A percentile compares a stretch with the other conserved stretches of the same genome.
These are phyloP conservation scores for Anoplius nigerrimus DNA, from an alignment of 2,888 invertebrate species.

Conservation along the genomic window DNA sequence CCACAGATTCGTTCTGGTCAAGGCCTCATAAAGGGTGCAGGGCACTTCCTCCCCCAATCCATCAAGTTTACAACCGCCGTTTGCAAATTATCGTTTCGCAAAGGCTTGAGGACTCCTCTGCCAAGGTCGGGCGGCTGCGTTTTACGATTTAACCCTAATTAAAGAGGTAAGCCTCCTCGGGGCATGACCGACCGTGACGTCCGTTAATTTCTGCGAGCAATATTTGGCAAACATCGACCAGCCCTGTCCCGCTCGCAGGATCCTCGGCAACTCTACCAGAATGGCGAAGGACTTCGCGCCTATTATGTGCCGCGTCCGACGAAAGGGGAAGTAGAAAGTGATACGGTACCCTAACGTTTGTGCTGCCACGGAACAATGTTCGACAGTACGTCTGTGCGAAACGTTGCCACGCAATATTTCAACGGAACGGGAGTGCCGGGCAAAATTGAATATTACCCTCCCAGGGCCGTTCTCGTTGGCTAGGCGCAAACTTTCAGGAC, in stretches of 20 bases:
- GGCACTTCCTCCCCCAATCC: slow-evolving; percentile 48
- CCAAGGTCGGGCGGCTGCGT: slow-evolving; percentile 57
- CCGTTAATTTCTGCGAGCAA: slow-evolving; percentile 47
- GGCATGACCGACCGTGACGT: slow-evolving; percentile 40
- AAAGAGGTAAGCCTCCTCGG: slow-evolving; percentile 64
- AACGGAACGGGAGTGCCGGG: neutral
- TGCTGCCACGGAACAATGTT: no score
- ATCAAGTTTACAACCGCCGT: slow-evolving; percentile 67
- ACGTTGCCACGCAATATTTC: no score
- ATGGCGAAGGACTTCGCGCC: neutral
- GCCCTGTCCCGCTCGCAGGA: neutral
- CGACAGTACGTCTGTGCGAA: no score
- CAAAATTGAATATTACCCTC: neutral
- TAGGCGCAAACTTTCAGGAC: neutral
- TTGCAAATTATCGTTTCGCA: slow-evolving; percentile 67
- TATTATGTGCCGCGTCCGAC: neutral
- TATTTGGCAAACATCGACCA: slow-evolving; percentile 42
- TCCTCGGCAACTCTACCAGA: neutral
- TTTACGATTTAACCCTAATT: slow-evolving; percentile 73
- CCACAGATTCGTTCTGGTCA: slow-evolving; percentile 23
- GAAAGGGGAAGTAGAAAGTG: slow-evolving; percentile 5
- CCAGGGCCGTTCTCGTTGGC: neutral
- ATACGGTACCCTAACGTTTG: neutral
- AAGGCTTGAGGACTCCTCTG: slow-evolving; percentile 62
- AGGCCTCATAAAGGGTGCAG: slow-evolving; percentile 49